phyloP scores from a whole-genome alignment of 2,113 vertebrate genomes.

The Rhabdornis inornatus region DNA sequence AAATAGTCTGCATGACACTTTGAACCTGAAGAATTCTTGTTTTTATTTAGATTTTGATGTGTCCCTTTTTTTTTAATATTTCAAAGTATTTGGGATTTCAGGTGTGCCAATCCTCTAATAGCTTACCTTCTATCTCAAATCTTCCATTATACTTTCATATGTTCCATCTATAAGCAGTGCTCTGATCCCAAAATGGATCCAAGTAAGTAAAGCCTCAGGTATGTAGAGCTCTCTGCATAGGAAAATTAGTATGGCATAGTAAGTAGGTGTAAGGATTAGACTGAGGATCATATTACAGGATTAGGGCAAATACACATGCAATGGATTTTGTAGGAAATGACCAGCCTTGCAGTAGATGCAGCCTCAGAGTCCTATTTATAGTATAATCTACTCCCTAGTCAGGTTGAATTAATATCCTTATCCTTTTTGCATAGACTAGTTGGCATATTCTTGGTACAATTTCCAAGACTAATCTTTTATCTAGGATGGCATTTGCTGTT shows the following conservation, averaged over 20 bases:
- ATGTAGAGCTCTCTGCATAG: background rate
- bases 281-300: conserved; percentile 3
- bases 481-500: conserved; percentile 27
- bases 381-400: conserved; percentile 42
- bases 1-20: background rate
- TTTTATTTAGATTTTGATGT: background rate
- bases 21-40: accelerated
- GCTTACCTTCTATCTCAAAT: background rate
- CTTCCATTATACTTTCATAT: background rate
- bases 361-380: conserved; percentile 46
- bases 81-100: background rate
- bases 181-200: background rate
- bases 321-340: conserved; percentile 2
- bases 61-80: background rate
- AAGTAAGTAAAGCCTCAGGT: background rate
- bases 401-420: conserved; percentile 44
- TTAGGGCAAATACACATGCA: background rate
- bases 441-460: conserved; percentile 30
- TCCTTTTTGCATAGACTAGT: conserved; percentile 27
- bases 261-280: conserved; percentile 2
- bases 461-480: conserved; percentile 14
- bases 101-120: background rate
- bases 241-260: background rate
- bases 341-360: conserved; percentile 8
- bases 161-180: background rate